Evolutionary conservation across 2,113 vertebrate genomes (phyloP).

Genomic region (Morone chrysops): DNA sequence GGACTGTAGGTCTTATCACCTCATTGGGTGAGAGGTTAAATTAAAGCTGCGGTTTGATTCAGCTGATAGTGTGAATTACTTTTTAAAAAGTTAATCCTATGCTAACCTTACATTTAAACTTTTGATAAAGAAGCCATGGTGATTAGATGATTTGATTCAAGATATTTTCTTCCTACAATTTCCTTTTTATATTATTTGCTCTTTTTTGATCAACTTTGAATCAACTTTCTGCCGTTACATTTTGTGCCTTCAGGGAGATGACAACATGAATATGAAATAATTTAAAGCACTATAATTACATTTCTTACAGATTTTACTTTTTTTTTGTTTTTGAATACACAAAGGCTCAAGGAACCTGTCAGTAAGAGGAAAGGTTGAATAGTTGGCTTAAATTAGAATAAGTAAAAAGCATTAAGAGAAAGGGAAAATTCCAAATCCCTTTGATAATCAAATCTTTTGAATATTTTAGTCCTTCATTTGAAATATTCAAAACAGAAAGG

Average conservation of each 20-base stretch:
- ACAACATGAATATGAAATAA: neutral
- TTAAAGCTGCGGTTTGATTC: slow-evolving; percentile 47
- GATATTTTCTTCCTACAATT: slow-evolving; percentile 1
- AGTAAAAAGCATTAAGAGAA: neutral
- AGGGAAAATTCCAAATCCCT: slow-evolving; percentile 5
- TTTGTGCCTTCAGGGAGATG: neutral
- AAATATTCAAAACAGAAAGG: slow-evolving; percentile 56
- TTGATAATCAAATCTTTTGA: slow-evolving; percentile 43
- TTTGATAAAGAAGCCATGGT: neutral
- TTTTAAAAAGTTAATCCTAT: slow-evolving; percentile 22
- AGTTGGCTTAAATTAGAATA: neutral
- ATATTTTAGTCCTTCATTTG: slow-evolving; percentile 43
- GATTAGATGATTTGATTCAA: neutral
- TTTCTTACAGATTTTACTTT: neutral
- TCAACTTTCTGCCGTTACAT: slow-evolving; percentile 2
- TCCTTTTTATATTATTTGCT: neutral
- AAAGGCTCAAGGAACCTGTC: neutral
- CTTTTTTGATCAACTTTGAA: neutral
- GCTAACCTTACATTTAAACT: slow-evolving; percentile 5
- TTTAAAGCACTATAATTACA: neutral
- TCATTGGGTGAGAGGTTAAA: slow-evolving; percentile 48
- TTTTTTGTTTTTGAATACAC: neutral
- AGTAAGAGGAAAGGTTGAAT: neutral
- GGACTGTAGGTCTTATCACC: slow-evolving; percentile 39
- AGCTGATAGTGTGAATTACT: slow-evolving; percentile 43